Base-by-base conservation (phyloP, 2,888 invertebrate species). In the Ochropleura leucogaster region DNA sequence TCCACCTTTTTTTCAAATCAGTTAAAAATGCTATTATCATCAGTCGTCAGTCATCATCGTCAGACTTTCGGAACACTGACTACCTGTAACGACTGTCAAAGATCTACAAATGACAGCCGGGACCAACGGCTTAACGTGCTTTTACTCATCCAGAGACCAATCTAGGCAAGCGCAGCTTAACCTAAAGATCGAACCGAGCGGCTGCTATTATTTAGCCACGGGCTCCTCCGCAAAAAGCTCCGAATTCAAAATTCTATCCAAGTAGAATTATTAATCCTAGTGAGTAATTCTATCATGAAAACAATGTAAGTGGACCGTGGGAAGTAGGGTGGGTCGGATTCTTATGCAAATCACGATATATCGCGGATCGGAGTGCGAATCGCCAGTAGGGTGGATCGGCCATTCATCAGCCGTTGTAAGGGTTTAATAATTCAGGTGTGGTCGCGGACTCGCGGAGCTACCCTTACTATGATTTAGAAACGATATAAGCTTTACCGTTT, bases 261-360 rank as follows among this genome's bases (percentile, higher is more conserved):
- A 74, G 73, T 70, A 72, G 79, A 84, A 85, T 86, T 85, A 82
- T 85, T 84, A 89, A 82, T 85, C 73, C 80, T 79, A 81, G 74
- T 77, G n/a, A 67, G 75, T 64, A 72, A 75, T 84, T 85, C 77
- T 84, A 85, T 80, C 79, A 74, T 69, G 79, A 83, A 93, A 92
- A 92, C 91, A 91, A 91, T 89, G 78, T 80, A 83, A 85, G 81
- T 80, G 80, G 78, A 88, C 91, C 95, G 95, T 95, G 95, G 91
- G 95, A 95, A 95, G 79, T 79, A 88, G 89, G 93, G 90, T 87
- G 85, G 87, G 77, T 80, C 79, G 85, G 82, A 94, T 94, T 95
- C 93, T 94, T 94, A 96, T 96, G 96, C 86, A 91, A 95, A 96
- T 95, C 79, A 81, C 90, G 87, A 92, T 93, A 93, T 91, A 90